These are phyloP conservation scores for Tillus elongatus DNA, from an alignment of 2,888 invertebrate genomes.

Conservation along the genomic window DNA sequence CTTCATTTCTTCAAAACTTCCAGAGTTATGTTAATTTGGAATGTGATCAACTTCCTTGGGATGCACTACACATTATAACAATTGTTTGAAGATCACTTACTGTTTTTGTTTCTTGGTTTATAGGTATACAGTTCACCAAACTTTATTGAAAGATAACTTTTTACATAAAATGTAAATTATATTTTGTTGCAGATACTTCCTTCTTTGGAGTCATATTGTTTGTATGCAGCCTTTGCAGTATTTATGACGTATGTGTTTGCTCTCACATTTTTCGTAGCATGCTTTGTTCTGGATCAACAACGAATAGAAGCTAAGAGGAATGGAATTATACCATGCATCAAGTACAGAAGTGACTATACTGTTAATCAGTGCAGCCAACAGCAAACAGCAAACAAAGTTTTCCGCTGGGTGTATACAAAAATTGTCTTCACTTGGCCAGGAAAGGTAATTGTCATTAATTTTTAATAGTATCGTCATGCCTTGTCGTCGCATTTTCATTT, in stretches of 20 bases:
- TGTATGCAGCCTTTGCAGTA: conserved; percentile 70
- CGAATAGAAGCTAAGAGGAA: conserved; percentile 56
- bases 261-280: conserved; percentile 73
- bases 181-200: conserved; percentile 56
- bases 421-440: conserved; percentile 56
- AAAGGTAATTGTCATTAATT: conserved; percentile 43
- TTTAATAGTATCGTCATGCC: not conserved
- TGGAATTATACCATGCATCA: conserved; percentile 57
- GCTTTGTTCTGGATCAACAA: conserved; percentile 61
- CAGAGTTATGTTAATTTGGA: no score
- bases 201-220: conserved; percentile 71
- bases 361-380: conserved; percentile 47
- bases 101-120: no score
- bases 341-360: conserved; percentile 48
- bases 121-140: no score
- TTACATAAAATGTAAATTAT: conserved; percentile 3
- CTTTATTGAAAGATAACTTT: no score
- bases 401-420: conserved; percentile 54
- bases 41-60: no score
- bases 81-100: no score
- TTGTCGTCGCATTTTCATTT: no score
- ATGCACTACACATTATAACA: no score
- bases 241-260: conserved; percentile 66
- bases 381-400: conserved; percentile 49
- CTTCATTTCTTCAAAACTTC: no score